Evolutionary conservation across 1,140 invertebrate species (phyloP), one percentile per base, ranked within the genome.

Genomic region (Cherax destructor): DNA sequence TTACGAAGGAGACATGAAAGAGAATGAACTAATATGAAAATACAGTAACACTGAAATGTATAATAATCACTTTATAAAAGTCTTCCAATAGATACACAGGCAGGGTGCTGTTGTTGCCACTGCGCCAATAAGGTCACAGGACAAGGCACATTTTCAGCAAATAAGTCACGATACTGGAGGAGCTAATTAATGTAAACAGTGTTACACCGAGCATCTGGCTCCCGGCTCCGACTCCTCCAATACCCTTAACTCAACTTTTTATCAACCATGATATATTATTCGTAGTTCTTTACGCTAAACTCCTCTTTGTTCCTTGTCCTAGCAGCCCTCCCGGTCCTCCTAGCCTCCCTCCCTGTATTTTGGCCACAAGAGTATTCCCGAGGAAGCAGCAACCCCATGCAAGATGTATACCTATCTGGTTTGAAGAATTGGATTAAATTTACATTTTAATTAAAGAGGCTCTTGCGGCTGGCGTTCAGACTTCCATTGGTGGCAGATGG

Each of bases 341-440:
- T 50, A 7, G 13, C 5, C 21, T n/a, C 18, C 47, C 50, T 47
- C 77, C 16, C 77, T 65, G 18, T 18, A 18, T 65, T 65, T 21
- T 18, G 13, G 21, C 61, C 61, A 21, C 61, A 21, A 65, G 61
- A 65, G 61, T 18, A 65, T 65, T 7, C 77, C 4, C 77, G 6
- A 10, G 69, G 69, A 30, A 74, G 69, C n/a, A 74, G 69, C 65
- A 61, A 24, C 41, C 13, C 84, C 49, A 86, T 74, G 84, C 49
- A 77, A 77, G 50, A 86, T 76, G 84, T 86, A 86, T 78, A 78
- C 84, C 84, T 86, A 74, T 78, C 74, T 86, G 72, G 84, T 86
- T 86, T 86, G 84, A 86, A 78, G 74, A 86, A 86, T 86, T 86
- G 72, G 84, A 86, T 86, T 86, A 72, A 86, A 86, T 86, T 86